phyloP scores from a whole-genome alignment of 2,888 invertebrate species.

The Synanthedon vespiformis region DNA sequence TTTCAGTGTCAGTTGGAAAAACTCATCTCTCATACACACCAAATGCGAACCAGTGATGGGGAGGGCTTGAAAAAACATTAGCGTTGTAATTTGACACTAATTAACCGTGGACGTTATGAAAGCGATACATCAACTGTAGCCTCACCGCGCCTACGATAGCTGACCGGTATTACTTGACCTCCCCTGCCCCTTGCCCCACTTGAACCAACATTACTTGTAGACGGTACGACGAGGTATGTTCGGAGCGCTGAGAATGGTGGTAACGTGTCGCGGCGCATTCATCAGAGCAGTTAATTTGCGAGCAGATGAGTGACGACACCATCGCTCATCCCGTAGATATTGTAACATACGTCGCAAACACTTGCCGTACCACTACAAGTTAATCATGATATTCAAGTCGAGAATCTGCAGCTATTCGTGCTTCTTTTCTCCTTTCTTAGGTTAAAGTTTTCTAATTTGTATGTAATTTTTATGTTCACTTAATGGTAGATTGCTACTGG shows the following conservation, averaged over 20 bases:
- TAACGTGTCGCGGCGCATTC: slow-evolving; percentile 42
- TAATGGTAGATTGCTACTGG: too few species aligned
- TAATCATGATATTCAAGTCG: background rate
- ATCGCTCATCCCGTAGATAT: slow-evolving; percentile 56
- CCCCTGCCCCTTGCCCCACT: slow-evolving; percentile 10
- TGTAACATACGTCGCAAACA: slow-evolving; percentile 40
- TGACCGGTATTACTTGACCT: slow-evolving; percentile 25
- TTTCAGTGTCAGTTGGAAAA: slow-evolving; percentile 7
- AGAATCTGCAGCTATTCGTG: too few species aligned
- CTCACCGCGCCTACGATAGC: slow-evolving; percentile 40
- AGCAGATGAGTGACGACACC: slow-evolving; percentile 59
- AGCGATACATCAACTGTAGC: slow-evolving; percentile 55
- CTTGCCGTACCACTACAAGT: slow-evolving; percentile 13
- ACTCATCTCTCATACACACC: slow-evolving; percentile 8
- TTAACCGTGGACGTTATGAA: slow-evolving; percentile 57
- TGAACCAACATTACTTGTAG: slow-evolving; percentile 7
- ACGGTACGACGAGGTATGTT: slow-evolving; percentile 9
- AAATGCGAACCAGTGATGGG: background rate
- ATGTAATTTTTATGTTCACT: too few species aligned
- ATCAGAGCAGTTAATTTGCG: slow-evolving; percentile 66
- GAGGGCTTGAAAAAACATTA: slow-evolving; percentile 39
- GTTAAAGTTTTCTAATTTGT: too few species aligned
- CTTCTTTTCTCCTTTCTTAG: too few species aligned
- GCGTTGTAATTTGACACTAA: slow-evolving; percentile 59
- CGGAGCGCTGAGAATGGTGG: slow-evolving; percentile 28